Conservation (phyloP, 2,888 invertebrate genomes). For the Diachrysia chrysitis region DNA sequence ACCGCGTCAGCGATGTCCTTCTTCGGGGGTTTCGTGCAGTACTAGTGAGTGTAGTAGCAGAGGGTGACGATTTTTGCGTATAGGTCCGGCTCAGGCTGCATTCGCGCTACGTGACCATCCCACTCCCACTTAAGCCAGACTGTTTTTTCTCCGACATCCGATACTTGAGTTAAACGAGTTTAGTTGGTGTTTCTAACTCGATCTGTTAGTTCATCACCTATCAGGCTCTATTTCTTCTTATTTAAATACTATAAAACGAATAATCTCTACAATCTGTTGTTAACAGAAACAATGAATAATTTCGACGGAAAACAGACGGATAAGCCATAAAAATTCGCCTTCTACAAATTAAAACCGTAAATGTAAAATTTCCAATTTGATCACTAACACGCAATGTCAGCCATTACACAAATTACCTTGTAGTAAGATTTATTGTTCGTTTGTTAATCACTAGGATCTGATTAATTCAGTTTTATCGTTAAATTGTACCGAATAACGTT, state of each 20-base stretch:
- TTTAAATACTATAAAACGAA: neutral
- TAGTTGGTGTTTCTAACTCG: too few species aligned
- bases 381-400: neutral
- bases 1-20: too few species aligned
- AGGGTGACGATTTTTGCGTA: too few species aligned
- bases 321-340: neutral
- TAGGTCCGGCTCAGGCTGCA: too few species aligned
- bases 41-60: too few species aligned
- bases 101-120: too few species aligned
- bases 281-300: neutral
- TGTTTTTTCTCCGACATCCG: too few species aligned
- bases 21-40: too few species aligned
- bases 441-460: neutral
- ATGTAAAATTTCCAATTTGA: neutral
- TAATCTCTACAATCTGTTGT: neutral
- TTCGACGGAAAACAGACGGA: neutral
- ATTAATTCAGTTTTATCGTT: constrained; percentile 14
- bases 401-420: constrained; percentile 9
- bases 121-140: too few species aligned
- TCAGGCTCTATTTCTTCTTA: neutral
- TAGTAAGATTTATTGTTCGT: constrained; percentile 7
- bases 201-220: too few species aligned
- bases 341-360: neutral
- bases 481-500: constrained; percentile 9
- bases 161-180: too few species aligned